Evolutionary conservation across 2,113 vertebrate species (phyloP), one percentile per base, ranked within the genome.

Genomic region (Xyliphius kryptos): DNA sequence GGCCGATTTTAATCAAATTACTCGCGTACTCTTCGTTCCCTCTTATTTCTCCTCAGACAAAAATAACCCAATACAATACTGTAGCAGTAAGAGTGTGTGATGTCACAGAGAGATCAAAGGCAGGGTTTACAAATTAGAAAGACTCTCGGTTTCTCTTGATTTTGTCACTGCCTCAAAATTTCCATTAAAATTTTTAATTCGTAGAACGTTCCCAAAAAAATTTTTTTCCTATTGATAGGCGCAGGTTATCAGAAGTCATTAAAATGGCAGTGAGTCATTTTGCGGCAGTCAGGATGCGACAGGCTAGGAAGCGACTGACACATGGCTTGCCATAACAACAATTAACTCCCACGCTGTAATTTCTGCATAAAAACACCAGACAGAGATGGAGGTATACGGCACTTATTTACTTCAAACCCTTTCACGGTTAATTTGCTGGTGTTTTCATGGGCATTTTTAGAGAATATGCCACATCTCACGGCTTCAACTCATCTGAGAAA

Each of bases 181-280:
- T n/a, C n/a, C n/a, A n/a, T n/a, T n/a, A n/a, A n/a, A n/a, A n/a
- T n/a, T n/a, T n/a, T n/a, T n/a, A n/a, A n/a, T n/a, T n/a, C n/a
- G n/a, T n/a, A n/a, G n/a, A n/a, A n/a, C n/a, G n/a, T n/a, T n/a
- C n/a, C n/a, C n/a, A n/a, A n/a, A n/a, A n/a, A n/a, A n/a, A n/a
- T n/a, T n/a, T n/a, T n/a, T 54, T 58, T 15, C 38, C 22, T 67
- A 47, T 49, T 49, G 47, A 67, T 26, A 53, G 15, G 3, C 38
- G 44, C 43, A 61, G 48, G 63, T 74, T 70, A 71, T 72, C 63
- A 72, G n/a, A 63, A 70, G 67, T 75, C 70, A 63, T 73, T 63
- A 70, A 67, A 52, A 51, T 68, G 67, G 73, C 61, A 59, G 63
- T 61, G 15, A 64, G 67, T 64, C 64, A 56, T 56, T 65, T 49